Conservation (phyloP, 2,797 vertebrate genomes). For the Astyanax mexicanus region DNA sequence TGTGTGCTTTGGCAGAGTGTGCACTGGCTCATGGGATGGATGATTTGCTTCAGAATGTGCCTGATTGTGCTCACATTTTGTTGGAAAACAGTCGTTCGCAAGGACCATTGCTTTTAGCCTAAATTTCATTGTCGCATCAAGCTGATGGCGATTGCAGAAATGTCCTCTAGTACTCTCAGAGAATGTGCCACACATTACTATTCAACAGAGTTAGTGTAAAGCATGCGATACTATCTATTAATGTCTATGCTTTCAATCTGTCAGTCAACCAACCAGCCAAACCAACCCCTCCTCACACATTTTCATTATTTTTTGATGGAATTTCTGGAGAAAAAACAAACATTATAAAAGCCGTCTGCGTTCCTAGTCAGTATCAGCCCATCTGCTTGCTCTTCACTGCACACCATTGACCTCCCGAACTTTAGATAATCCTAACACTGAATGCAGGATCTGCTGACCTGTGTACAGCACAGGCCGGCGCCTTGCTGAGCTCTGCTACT, state of each 20-base stretch:
- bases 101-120: constrained; percentile 35
- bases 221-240: too few species aligned
- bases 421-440: constrained; percentile 34
- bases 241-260: too few species aligned
- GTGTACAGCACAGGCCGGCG: constrained; percentile 12
- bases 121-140: constrained; percentile 31
- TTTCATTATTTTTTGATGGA: too few species aligned
- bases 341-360: constrained; percentile 12
- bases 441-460: constrained; percentile 33
- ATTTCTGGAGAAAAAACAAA: constrained; percentile 3
- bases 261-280: too few species aligned
- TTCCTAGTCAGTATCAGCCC: background rate
- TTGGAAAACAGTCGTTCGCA: constrained; percentile 31
- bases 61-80: constrained; percentile 39
- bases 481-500: constrained; percentile 29
- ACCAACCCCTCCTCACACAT: too few species aligned
- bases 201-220: too few species aligned
- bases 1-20: constrained; percentile 30
- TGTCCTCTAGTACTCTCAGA: background rate
- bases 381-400: constrained; percentile 12
- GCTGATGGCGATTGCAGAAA: background rate
- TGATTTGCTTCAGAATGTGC: constrained; percentile 54
- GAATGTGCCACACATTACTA: too few species aligned
- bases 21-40: constrained; percentile 26
- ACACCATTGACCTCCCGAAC: constrained; percentile 32